Conservation (phyloP, 2,888 invertebrate species). For the Blomia tropicalis region DNA sequence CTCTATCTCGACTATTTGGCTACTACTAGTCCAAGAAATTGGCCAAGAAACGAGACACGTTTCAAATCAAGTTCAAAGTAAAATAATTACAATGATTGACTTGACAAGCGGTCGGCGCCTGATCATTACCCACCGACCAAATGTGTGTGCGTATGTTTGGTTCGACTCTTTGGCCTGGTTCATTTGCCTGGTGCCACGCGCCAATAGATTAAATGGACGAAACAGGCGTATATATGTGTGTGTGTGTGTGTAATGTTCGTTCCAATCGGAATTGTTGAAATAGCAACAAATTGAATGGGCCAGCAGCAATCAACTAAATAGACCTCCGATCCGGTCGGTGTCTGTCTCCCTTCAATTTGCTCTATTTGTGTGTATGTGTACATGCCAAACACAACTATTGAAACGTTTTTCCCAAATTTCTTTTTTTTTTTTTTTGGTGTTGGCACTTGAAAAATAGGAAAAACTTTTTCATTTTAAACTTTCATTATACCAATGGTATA, state of each 20-base stretch:
- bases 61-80: too few relatives aligned
- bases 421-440: too few relatives aligned
- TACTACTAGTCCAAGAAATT: too few relatives aligned
- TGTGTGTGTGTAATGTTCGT: too few relatives aligned
- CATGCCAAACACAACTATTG: neutral
- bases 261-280: conserved; percentile 13
- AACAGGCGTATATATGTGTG: too few relatives aligned
- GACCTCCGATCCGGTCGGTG: conserved; percentile 7
- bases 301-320: conserved; percentile 12
- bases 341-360: neutral
- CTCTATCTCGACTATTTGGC: too few relatives aligned
- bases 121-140: neutral
- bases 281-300: conserved; percentile 13
- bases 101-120: neutral
- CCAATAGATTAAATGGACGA: conserved; percentile 3
- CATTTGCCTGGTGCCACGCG: neutral
- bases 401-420: too few relatives aligned
- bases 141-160: too few relatives aligned
- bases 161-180: too few relatives aligned
- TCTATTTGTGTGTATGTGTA: neutral
- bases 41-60: too few relatives aligned
- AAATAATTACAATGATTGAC: conserved; percentile 7
- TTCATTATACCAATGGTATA: neutral
- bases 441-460: neutral
- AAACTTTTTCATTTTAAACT: conserved; percentile 10